Evolutionary conservation across 1,140 invertebrate genomes (phyloP), one percentile per base, ranked within the genome.

Genomic region (Anastatus disparis): DNA sequence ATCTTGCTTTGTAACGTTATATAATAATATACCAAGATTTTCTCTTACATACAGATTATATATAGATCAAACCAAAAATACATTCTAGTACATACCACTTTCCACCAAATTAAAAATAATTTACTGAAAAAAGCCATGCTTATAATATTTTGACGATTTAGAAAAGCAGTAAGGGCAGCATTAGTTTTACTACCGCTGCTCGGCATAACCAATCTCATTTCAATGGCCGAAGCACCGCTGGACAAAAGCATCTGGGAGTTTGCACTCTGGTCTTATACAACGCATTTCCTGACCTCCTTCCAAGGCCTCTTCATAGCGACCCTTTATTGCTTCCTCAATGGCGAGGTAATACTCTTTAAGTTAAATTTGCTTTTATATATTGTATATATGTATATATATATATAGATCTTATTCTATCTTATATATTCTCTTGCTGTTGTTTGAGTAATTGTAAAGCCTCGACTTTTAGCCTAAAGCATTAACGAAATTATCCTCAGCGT

Each of bases 241-340:
- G 88, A 90, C 53, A 88, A 89, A 65, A 86, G 88, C 48, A 87
- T 89, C 1, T 89, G 89, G 82, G 88, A 90, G 66, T 96, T 96
- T 76, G 93, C 90, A 0, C 70, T 93, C 0, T 96, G 94, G 94
- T 91, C 91, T 0, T 96, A 94, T 79, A 87, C 87, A 1, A 92
- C 93, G 0, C 92, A 95, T 77, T 93, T 95, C 75, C 85, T 96
- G 12, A 90, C 90, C 2, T 94, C 94, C 1, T 95, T 95, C 78
- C 93, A 97, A 87, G 95, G 95, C 3, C 91, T 95, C 70, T 93
- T 95, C 77, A 91, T 96, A 27, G 91, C 93, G 0, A 88, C 92
- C 2, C 85, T 96, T 20, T 97, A 96, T 81, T 97, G 95, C 79
- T 96, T 96, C 76, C 83, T 94, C 31, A 97, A 97, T 77, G 92